These are phyloP conservation scores for Propsilocerus akamusi DNA, from an alignment of 1,140 invertebrate species.

Conservation along the genomic window DNA sequence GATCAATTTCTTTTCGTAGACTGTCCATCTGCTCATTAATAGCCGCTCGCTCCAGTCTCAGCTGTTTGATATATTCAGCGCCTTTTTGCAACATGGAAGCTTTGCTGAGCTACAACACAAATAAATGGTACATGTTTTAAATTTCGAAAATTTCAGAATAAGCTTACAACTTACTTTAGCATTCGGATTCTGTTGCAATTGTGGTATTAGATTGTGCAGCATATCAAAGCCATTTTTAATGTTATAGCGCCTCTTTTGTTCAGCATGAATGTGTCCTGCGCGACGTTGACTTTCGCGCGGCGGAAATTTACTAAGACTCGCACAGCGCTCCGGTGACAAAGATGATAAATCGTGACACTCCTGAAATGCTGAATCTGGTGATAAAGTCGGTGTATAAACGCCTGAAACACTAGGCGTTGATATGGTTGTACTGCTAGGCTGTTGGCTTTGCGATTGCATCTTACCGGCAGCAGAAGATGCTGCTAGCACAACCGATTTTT, in stretches of 20 bases:
- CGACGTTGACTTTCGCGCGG: constrained; percentile 40
- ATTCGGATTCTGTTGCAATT: constrained; percentile 75
- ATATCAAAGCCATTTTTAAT: constrained; percentile 96
- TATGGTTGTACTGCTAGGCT: constrained; percentile 10
- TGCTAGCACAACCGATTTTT: not conserved
- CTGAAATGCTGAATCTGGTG: constrained; percentile 25
- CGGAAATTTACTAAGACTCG: not conserved
- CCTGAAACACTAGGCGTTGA: constrained; percentile 5
- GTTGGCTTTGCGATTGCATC: not conserved
- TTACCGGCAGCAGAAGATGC: not conserved
- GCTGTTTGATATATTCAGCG: constrained; percentile 84
- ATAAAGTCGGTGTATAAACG: constrained; percentile 21
- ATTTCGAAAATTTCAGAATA: not conserved
- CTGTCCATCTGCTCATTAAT: constrained; percentile 81
- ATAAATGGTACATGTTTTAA: not conserved
- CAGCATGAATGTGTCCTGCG: constrained; percentile 85
- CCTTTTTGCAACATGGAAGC: constrained; percentile 94
- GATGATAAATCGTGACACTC: constrained; percentile 7
- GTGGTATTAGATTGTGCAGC: constrained; percentile 83
- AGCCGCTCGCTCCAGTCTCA: constrained; percentile 67
- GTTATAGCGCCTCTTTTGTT: constrained; percentile 93
- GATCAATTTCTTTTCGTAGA: constrained; percentile 71
- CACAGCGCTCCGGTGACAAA: not conserved
- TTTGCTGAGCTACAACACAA: constrained; percentile 54
- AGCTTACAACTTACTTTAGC: constrained; percentile 46